A percentile compares a stretch with the other conserved stretches of the same genome.
Conservation (phyloP, 2,797 vertebrate species). For the Anas georgica region DNA sequence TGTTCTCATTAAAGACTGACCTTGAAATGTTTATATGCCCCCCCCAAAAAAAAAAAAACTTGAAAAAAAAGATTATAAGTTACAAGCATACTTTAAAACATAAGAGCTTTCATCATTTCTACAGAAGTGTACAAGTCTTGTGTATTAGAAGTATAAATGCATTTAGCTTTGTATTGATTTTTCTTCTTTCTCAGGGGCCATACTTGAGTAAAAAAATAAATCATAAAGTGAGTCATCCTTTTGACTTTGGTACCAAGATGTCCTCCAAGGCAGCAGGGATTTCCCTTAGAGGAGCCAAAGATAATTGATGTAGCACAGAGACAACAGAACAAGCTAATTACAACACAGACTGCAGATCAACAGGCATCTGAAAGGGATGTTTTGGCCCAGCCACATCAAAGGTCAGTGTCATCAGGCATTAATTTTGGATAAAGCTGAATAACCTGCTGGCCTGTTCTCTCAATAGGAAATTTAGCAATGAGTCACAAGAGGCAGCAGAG, state of each 20-base stretch:
- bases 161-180: not conserved
- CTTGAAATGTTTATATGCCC: not conserved
- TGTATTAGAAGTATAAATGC: not conserved
- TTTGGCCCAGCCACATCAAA: not conserved
- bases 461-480: not conserved
- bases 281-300: not conserved
- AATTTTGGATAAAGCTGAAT: not conserved
- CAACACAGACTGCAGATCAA: not conserved
- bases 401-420: not conserved
- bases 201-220: not conserved
- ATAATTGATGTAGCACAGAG: not conserved
- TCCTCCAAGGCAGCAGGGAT: not conserved
- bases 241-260: not conserved
- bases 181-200: not conserved
- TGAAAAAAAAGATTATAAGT: not conserved
- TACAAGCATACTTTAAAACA: not conserved
- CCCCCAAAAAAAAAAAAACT: not conserved
- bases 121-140: not conserved
- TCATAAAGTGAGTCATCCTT: not conserved
- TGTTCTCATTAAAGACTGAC: not conserved
- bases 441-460: not conserved
- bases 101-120: not conserved
- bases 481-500: not conserved
- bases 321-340: not conserved
- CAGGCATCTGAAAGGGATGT: not conserved